Evolutionary conservation across 37 sponge, comb jelly and placozoan genomes (phyloP).

Genomic region (Mnemiopsis leidyi): DNA sequence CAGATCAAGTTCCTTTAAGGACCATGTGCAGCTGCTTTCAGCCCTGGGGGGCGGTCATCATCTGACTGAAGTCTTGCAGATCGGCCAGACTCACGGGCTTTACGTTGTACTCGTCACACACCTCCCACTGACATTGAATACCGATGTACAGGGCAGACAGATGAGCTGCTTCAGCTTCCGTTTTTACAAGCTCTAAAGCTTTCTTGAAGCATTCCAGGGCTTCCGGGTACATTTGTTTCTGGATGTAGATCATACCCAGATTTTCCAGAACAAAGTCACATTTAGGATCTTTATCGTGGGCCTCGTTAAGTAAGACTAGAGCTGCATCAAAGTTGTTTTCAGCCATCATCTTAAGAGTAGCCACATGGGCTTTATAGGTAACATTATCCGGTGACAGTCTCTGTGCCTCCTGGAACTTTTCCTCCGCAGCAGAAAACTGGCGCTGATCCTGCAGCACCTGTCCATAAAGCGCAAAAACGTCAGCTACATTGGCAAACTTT

Average conservation of each 20-base stretch:
- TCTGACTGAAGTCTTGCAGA: slow-evolving; percentile 57
- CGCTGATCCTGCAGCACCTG: slow-evolving; percentile 64
- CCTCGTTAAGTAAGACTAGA: slow-evolving; percentile 43
- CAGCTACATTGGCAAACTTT: slow-evolving; percentile 17
- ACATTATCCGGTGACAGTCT: slow-evolving; percentile 43
- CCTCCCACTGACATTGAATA: slow-evolving; percentile 48
- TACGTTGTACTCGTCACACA: slow-evolving; percentile 51
- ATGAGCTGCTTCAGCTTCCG: slow-evolving; percentile 54
- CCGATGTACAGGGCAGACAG: slow-evolving; percentile 40
- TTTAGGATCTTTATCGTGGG: slow-evolving; percentile 6
- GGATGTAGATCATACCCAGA: slow-evolving; percentile 60
- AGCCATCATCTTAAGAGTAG: slow-evolving; percentile 50
- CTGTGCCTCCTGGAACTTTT: slow-evolving; percentile 36
- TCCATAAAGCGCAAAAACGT: slow-evolving; percentile 57
- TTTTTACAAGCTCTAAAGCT: slow-evolving; percentile 53
- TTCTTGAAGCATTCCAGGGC: slow-evolving; percentile 54
- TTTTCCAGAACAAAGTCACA: slow-evolving; percentile 63
- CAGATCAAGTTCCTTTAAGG: background rate
- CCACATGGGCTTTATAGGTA: slow-evolving; percentile 51
- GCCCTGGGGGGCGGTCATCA: slow-evolving; percentile 27
- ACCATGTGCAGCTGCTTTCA: background rate
- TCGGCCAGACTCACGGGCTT: slow-evolving; percentile 43
- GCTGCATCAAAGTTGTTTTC: slow-evolving; percentile 56
- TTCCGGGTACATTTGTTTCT: slow-evolving; percentile 44
- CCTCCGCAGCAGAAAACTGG: slow-evolving; percentile 30